Evolutionary conservation across 2,888 invertebrate species (phyloP).

Genomic region (Xestia sexstrigata): DNA sequence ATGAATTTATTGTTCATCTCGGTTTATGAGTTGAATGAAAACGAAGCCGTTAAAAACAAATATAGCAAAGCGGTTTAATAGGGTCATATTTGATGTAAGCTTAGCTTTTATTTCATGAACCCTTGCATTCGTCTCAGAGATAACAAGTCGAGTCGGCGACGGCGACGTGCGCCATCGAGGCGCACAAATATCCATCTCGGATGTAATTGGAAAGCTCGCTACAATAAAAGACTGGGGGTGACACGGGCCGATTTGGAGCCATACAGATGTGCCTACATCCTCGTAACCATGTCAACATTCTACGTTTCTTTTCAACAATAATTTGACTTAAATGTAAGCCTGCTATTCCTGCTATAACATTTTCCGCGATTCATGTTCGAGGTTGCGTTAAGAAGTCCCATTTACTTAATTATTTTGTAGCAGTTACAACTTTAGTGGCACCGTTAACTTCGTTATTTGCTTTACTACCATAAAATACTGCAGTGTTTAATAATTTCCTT

Average conservation of each 20-base stretch:
- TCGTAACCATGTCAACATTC: slow-evolving; percentile 65
- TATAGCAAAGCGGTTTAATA: slow-evolving; percentile 56
- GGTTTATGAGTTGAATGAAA: slow-evolving; percentile 56
- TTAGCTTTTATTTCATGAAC: slow-evolving; percentile 74
- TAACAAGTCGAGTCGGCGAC: slow-evolving; percentile 70
- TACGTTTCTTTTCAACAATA: slow-evolving; percentile 67
- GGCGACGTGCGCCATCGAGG: slow-evolving; percentile 63
- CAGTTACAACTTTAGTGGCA: slow-evolving; percentile 18
- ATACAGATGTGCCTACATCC: slow-evolving; percentile 71
- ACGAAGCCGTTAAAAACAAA: slow-evolving; percentile 58
- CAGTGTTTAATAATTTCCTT: slow-evolving; percentile 1
- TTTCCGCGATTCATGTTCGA: slow-evolving; percentile 41
- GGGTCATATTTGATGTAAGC: slow-evolving; percentile 62
- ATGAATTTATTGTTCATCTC: slow-evolving; percentile 64
- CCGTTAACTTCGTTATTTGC: slow-evolving; percentile 27
- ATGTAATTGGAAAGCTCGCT: slow-evolving; percentile 84
- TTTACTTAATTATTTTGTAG: slow-evolving; percentile 44
- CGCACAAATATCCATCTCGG: slow-evolving; percentile 79
- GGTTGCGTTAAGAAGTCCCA: slow-evolving; percentile 40
- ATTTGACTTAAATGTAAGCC: slow-evolving; percentile 69
- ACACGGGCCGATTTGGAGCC: slow-evolving; percentile 75
- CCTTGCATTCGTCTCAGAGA: slow-evolving; percentile 76
- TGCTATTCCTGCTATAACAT: slow-evolving; percentile 18
- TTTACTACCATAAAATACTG: slow-evolving; percentile 16
- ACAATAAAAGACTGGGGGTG: slow-evolving; percentile 81